A percentile compares a stretch with the other conserved stretches of the same genome.
Conservation (phyloP, 2,888 invertebrate genomes). For the Ephialtes manifestator region DNA sequence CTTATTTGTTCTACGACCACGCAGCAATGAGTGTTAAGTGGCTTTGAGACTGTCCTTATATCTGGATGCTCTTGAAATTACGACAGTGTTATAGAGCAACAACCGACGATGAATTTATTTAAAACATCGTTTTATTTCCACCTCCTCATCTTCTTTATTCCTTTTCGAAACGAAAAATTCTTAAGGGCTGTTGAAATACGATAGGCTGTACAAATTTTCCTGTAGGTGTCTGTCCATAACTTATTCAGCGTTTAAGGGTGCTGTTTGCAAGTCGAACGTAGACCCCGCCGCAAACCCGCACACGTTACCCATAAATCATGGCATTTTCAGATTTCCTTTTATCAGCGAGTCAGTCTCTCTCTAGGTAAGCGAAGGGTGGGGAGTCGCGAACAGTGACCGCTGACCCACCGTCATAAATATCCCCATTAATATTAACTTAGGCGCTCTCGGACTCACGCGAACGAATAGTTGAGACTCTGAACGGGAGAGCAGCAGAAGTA, state of each 20-base stretch:
- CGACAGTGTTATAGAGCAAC: neutral
- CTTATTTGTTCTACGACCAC: slow-evolving; percentile 72
- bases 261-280: slow-evolving; percentile 64
- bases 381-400: slow-evolving; percentile 76
- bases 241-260: slow-evolving; percentile 82
- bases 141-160: neutral
- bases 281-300: slow-evolving; percentile 14
- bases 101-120: slow-evolving; percentile 9
- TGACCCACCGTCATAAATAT: slow-evolving; percentile 85
- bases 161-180: neutral
- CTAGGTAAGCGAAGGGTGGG: neutral
- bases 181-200: slow-evolving; percentile 28
- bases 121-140: neutral
- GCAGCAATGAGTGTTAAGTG: slow-evolving; percentile 70
- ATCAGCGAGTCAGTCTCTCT: slow-evolving; percentile 76
- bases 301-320: slow-evolving; percentile 82
- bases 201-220: slow-evolving; percentile 20
- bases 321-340: slow-evolving; percentile 85
- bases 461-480: slow-evolving; percentile 47
- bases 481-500: slow-evolving; percentile 47
- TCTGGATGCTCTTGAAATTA: neutral
- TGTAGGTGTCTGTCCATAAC: slow-evolving; percentile 73
- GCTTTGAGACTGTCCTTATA: slow-evolving; percentile 51
- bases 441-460: slow-evolving; percentile 73
- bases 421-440: slow-evolving; percentile 86